Conservation (phyloP, 2,113 vertebrate species). For the Rallus limicola region DNA sequence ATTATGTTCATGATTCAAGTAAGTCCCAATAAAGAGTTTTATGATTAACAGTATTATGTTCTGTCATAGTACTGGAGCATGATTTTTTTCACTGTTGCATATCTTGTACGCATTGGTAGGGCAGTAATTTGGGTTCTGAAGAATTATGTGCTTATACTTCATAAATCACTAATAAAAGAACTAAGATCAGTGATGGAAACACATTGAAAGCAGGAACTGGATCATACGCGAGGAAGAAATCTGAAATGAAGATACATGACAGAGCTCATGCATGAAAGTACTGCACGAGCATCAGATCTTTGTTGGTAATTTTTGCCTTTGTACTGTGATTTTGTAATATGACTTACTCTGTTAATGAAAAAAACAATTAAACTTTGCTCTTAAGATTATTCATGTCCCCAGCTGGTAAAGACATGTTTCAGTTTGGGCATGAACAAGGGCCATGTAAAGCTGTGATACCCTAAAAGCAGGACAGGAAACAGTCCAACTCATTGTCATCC, state of each 20-base stretch:
- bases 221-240: neutral
- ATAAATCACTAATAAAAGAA: neutral
- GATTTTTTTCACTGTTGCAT: neutral
- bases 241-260: neutral
- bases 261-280: neutral
- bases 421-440: neutral
- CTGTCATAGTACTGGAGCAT: neutral
- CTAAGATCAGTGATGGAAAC: neutral
- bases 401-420: neutral
- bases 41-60: neutral
- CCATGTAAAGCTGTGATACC: neutral
- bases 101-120: neutral
- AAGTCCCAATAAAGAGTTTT: neutral
- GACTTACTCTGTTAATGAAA: neutral
- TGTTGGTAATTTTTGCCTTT: neutral
- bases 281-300: neutral
- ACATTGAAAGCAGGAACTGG: neutral
- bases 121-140: neutral
- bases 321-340: neutral
- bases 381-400: neutral
- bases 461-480: neutral
- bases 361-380: neutral
- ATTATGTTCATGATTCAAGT: neutral
- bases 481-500: neutral
- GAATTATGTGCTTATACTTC: neutral